Base-by-base conservation (phyloP, 2,113 vertebrate genomes). In the Tachuris rubrigastra region DNA sequence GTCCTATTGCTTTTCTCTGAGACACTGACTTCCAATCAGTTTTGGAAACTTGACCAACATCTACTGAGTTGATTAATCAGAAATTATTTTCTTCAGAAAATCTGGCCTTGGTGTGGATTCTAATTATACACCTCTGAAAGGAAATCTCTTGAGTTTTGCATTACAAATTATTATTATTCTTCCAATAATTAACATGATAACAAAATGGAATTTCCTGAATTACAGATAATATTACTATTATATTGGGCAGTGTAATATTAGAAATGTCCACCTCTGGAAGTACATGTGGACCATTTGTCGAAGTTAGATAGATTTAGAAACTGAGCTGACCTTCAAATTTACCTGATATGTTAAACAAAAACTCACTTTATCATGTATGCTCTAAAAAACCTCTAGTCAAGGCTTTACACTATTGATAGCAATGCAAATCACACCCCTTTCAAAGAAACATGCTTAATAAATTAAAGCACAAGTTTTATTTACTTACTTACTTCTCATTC, bases 401-500 rank as follows among this genome's bases (percentile, higher is more conserved):
- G 30, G 31, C 23, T 89, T 65, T 56, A 65, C 12, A 24, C 22
- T 33, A 75, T 21, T 0, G 0, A 62, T 7, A 72, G 25, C 37
- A 82, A 90, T 72, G 66, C n/a, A 68, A 92, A 72, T 84, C 73
- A 75, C 35, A 60, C 20, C 35, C 42, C 52, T 87, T 96, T 76
- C 52, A 89, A 75, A 95, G 46, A 47, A 81, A 28, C n/a, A 39
- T 18, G 37, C 62, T 93, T 92, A 92, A 82, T 82, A 90, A 94
- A 93, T 92, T 85, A 93, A 92, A 92, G 60, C n/a, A 80, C 15
- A 49, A 63, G 37, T 25, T 74, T 88, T 79, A 84, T 76, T 92
- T 92, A 87, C 63, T 50, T 83, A 71, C 33, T 84, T 33, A 35
- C 59, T 88, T 90, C 89, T 80, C 67, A 83, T 72, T 39, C 89